These are phyloP conservation scores for Tragelaphus imberbis DNA, from an alignment of 2,113 vertebrate genomes.

Conservation along the genomic window DNA sequence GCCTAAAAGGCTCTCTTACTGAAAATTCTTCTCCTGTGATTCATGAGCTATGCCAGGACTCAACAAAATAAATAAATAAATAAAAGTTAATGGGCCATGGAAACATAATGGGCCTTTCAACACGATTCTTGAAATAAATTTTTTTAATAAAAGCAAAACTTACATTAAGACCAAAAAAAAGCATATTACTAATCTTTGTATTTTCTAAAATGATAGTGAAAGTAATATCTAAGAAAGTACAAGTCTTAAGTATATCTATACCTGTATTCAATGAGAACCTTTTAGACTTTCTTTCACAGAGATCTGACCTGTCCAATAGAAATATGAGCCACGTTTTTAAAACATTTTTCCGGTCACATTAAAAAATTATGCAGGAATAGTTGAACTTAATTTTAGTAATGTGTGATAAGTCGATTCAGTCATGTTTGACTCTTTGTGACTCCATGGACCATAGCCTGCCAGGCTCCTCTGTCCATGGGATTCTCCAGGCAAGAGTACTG, in stretches of 20 bases:
- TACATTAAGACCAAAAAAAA: neutral
- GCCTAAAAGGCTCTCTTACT: neutral
- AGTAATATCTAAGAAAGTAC: neutral
- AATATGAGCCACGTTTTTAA: neutral
- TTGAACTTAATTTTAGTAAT: neutral
- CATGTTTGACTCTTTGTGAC: neutral
- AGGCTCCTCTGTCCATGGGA: neutral
- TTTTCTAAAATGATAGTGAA: neutral
- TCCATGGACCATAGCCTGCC: accelerated
- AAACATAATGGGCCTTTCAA: neutral
- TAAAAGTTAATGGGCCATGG: neutral
- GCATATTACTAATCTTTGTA: neutral
- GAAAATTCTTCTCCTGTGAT: neutral
- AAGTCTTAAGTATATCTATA: neutral
- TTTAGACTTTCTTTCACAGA: neutral
- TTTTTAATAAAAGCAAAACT: constrained; percentile 10
- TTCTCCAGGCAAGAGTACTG: neutral
- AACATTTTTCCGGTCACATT: neutral
- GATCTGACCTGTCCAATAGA: neutral
- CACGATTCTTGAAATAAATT: neutral
- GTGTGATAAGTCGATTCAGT: neutral
- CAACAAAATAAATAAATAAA: neutral
- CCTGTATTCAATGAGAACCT: neutral
- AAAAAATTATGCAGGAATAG: neutral
- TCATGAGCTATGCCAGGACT: neutral